phyloP scores from a whole-genome alignment of 2,113 vertebrate species.

The Bos taurus region DNA sequence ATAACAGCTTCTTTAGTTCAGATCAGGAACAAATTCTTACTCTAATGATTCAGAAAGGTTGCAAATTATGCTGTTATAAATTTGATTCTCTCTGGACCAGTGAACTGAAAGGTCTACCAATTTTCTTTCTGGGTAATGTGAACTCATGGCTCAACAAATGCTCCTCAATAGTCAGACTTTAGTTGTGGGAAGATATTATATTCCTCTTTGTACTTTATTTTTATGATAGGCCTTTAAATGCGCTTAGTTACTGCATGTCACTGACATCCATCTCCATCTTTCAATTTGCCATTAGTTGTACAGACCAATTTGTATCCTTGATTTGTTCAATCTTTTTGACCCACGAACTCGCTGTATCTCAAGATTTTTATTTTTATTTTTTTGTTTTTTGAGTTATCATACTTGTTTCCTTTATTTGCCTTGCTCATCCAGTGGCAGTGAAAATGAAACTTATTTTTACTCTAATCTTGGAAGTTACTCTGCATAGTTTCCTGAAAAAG shows the following conservation, averaged over 20 bases:
- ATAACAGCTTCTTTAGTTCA: not conserved
- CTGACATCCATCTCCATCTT: not conserved
- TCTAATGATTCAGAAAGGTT: constrained; percentile 33
- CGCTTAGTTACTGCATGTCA: not conserved
- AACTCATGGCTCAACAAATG: not conserved
- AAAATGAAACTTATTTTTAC: not conserved
- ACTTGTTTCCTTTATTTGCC: not conserved
- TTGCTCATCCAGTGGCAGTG: not conserved
- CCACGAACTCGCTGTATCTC: not conserved
- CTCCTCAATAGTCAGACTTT: not conserved
- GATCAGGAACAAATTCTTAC: constrained; percentile 13
- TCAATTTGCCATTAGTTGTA: not conserved
- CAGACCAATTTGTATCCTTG: not conserved
- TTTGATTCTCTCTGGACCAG: not conserved
- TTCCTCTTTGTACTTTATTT: not conserved
- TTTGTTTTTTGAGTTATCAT: not conserved
- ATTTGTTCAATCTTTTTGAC: not conserved
- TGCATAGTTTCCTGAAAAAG: not conserved
- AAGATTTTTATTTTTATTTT: not conserved
- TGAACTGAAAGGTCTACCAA: not conserved
- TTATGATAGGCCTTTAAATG: not conserved
- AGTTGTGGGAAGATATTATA: not conserved
- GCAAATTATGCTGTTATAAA: not conserved
- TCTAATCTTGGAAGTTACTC: not conserved
- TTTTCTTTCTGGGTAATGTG: not conserved